Evolutionary conservation across 2,113 vertebrate genomes (phyloP).

Genomic region (Maccullochella peelii): DNA sequence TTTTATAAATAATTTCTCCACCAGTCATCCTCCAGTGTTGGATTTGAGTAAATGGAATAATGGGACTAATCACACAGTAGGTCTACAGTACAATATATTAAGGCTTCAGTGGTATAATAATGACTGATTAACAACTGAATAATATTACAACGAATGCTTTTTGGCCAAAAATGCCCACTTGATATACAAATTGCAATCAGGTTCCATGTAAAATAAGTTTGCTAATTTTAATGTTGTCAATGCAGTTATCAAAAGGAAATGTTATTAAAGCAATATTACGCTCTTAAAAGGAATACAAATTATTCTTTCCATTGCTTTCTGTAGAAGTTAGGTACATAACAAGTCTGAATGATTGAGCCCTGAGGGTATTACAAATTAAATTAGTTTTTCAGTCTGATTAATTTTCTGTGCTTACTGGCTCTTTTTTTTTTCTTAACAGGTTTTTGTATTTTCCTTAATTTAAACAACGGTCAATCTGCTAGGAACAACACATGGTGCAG

Average conservation of each 20-base stretch:
- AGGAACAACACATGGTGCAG: constrained; percentile 23
- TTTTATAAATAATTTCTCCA: not conserved
- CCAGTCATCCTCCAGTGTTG: not conserved
- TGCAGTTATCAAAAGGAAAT: constrained; percentile 7
- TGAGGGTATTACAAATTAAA: constrained; percentile 46
- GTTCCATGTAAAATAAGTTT: not conserved
- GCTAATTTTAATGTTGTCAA: not conserved
- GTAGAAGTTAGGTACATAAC: constrained; percentile 5
- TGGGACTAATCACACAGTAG: not conserved
- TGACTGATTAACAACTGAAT: constrained; percentile 12
- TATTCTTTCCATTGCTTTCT: constrained; percentile 12
- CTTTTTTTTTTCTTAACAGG: constrained; percentile 21
- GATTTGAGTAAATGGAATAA: not conserved
- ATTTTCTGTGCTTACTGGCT: constrained; percentile 34
- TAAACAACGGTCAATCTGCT: constrained; percentile 22
- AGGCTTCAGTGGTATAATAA: not conserved
- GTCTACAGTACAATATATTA: not conserved
- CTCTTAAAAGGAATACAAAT: not conserved
- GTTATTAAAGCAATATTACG: not conserved
- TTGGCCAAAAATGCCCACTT: not conserved
- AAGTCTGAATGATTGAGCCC: constrained; percentile 38
- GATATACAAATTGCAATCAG: constrained; percentile 3
- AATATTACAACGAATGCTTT: not conserved
- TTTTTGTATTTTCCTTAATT: constrained; percentile 46
- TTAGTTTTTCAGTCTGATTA: constrained; percentile 51